Conservation (phyloP, 2,797 vertebrate species). For the Pseudopleuronectes americanus region DNA sequence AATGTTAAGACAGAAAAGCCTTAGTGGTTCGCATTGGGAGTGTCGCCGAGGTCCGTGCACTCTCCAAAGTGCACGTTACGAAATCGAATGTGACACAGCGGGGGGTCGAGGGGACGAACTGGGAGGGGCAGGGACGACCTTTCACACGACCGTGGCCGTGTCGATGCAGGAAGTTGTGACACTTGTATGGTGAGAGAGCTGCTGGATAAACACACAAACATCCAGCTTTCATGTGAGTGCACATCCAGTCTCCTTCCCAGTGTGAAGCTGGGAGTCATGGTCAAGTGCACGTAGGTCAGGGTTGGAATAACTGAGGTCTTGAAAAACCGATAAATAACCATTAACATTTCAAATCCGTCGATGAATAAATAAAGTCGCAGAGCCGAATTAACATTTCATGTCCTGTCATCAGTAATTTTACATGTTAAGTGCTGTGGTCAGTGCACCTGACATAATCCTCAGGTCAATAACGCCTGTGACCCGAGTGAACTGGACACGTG, state of each 20-base stretch:
- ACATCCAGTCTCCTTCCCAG: slow-evolving; percentile 5
- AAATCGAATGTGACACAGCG: slow-evolving; percentile 41
- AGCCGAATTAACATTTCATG: not conserved
- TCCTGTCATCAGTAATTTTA: not conserved
- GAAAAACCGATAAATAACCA: not conserved
- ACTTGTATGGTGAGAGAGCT: not conserved
- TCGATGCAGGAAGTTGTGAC: not conserved
- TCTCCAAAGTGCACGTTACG: slow-evolving; percentile 23
- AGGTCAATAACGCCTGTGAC: not conserved
- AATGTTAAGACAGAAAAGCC: slow-evolving; percentile 29
- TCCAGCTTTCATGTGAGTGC: not conserved
- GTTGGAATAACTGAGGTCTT: not conserved
- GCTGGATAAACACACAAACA: not conserved
- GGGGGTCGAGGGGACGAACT: slow-evolving; percentile 12
- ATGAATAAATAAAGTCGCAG: not conserved
- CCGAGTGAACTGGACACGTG: not conserved
- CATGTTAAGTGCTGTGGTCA: not conserved
- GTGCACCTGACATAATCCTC: not conserved
- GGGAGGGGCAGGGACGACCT: not conserved
- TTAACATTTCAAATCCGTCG: not conserved
- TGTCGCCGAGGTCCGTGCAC: slow-evolving; percentile 9
- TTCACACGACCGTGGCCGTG: not conserved
- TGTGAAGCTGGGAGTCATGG: not conserved
- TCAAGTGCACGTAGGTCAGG: not conserved
- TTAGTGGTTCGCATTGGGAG: slow-evolving; percentile 10